Percentiles rank a stretch among this genome's conserved stretches.
phyloP scores from a whole-genome alignment of 2,113 vertebrate genomes.

The Alethe castanea region DNA sequence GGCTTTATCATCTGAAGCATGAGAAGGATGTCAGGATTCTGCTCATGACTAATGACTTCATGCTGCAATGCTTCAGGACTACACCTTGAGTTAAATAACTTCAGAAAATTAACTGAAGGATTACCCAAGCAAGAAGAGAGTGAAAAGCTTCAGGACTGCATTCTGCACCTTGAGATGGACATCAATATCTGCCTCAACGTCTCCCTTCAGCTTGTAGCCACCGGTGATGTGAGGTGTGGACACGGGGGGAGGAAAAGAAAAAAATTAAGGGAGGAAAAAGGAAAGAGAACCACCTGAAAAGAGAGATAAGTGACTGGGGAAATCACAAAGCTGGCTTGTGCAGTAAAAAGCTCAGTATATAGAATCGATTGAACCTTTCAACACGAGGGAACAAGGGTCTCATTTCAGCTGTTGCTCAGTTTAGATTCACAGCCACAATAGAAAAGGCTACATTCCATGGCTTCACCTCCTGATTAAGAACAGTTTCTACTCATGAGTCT shows the following conservation, averaged over 20 bases:
- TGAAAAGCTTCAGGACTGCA: background rate
- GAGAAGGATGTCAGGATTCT: slow-evolving; percentile 22
- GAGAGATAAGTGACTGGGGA: background rate
- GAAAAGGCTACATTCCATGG: background rate
- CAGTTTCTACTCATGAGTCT: background rate
- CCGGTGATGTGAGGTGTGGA: background rate
- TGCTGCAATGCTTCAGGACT: slow-evolving; percentile 15
- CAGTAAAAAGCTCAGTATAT: background rate
- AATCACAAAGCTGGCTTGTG: background rate
- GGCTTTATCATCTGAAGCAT: background rate
- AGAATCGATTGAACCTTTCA: background rate
- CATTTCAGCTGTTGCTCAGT: background rate
- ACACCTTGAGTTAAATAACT: slow-evolving; percentile 17
- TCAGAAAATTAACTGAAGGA: slow-evolving; percentile 34
- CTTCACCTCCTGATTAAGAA: background rate
- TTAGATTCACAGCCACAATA: background rate
- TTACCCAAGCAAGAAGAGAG: slow-evolving; percentile 4
- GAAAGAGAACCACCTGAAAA: background rate
- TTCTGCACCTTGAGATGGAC: background rate
- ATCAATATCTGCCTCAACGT: background rate
- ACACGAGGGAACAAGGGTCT: background rate
- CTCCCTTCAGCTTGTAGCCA: background rate
- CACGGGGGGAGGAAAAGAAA: rapidly evolving
- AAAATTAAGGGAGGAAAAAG: too few species aligned
- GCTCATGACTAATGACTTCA: slow-evolving; percentile 35